Evolutionary conservation across 2,797 vertebrate species (phyloP).

Genomic region (Limosa lapponica): DNA sequence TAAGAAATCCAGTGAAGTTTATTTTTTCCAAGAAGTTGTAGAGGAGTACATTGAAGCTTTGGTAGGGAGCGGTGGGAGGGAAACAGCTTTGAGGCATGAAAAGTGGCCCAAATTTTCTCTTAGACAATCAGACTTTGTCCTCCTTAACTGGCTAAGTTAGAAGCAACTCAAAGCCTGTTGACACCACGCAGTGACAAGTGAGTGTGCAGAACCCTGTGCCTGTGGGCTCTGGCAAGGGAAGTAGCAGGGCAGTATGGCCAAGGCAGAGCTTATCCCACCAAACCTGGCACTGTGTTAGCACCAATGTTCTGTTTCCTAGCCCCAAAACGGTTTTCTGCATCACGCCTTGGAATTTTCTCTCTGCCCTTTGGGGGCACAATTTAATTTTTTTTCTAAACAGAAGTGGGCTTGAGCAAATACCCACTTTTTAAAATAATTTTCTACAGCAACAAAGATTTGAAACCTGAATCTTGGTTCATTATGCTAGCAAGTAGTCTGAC

Average conservation of each 20-base stretch:
- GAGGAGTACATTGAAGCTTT: neutral
- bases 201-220: neutral
- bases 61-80: neutral
- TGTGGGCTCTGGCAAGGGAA: neutral
- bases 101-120: neutral
- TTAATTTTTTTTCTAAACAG: neutral
- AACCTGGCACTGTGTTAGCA: neutral
- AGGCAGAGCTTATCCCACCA: neutral
- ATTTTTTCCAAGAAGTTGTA: neutral
- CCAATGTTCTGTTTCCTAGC: neutral
- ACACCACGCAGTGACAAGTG: rapidly evolving
- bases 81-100: neutral
- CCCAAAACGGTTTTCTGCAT: neutral
- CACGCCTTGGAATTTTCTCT: neutral
- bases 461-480: neutral
- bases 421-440: rapidly evolving
- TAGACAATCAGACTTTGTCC: neutral
- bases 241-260: neutral
- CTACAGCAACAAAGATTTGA: neutral
- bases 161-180: neutral
- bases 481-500: neutral
- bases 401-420: neutral
- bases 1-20: neutral
- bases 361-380: neutral
- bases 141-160: neutral